Percentiles rank a stretch among this genome's conserved stretches.
Evolutionary conservation across 2,888 invertebrate species (phyloP).

Genomic region (Zaprionus lineosus): DNA sequence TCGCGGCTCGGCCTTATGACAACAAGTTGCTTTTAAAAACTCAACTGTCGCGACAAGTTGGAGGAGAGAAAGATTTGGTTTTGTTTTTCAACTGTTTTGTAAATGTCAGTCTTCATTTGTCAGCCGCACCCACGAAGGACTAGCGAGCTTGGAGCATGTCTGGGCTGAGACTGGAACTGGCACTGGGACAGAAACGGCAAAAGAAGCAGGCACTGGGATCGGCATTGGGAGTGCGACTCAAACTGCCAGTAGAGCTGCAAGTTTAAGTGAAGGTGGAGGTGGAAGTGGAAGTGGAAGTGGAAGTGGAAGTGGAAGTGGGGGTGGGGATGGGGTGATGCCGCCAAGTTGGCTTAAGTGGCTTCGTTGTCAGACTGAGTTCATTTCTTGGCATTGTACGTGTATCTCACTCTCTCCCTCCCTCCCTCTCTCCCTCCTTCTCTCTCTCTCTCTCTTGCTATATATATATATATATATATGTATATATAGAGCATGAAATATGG

Average conservation of each 20-base stretch:
- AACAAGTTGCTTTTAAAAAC: constrained; percentile 79
- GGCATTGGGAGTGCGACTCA: no score
- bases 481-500: constrained; percentile 48
- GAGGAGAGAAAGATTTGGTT: constrained; percentile 64
- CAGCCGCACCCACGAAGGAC: constrained; percentile 57
- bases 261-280: no score
- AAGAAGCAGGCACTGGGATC: no score
- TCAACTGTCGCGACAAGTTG: constrained; percentile 71
- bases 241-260: no score
- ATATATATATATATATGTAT: constrained; percentile 9
- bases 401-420: no score
- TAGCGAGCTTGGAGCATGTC: no score
- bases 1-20: constrained; percentile 56
- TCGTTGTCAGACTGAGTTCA: constrained; percentile 67
- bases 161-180: neutral
- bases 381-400: constrained; percentile 39
- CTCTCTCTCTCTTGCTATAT: no score
- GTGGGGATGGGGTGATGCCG: constrained; percentile 8
- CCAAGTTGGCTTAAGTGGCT: constrained; percentile 70
- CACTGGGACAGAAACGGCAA: no score
- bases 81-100: constrained; percentile 77
- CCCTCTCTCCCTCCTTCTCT: no score
- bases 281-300: no score
- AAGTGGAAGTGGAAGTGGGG: no score
- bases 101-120: constrained; percentile 82